These are phyloP conservation scores for Cryptotis parvus DNA, from an alignment of 2,113 vertebrate species.

Conservation along the genomic window DNA sequence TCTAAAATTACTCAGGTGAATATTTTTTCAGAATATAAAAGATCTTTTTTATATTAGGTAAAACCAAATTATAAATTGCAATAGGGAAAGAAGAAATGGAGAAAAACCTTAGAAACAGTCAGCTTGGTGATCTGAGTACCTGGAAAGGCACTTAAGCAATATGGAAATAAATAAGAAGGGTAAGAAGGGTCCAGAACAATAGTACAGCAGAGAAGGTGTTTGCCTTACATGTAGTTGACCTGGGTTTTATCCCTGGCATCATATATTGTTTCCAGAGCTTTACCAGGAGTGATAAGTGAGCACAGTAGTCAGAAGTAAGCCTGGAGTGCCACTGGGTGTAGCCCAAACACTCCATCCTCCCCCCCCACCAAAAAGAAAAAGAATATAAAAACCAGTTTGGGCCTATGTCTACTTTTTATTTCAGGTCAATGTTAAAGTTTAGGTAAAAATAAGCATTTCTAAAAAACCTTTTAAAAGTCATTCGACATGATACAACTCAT, in stretches of 20 bases:
- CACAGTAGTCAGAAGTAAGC: too few relatives aligned
- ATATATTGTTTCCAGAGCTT: too few relatives aligned
- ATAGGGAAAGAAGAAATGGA: not conserved
- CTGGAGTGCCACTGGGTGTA: too few relatives aligned
- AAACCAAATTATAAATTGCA: too few relatives aligned
- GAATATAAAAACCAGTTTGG: not conserved
- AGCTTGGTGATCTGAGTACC: not conserved
- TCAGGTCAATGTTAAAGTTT: not conserved
- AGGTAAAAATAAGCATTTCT: constrained; percentile 4
- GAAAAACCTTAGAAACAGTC: not conserved
- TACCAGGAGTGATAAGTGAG: too few relatives aligned
- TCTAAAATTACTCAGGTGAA: not conserved
- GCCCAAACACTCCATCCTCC: too few relatives aligned
- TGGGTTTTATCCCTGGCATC: too few relatives aligned
- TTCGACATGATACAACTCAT: not conserved
- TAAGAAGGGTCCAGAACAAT: not conserved
- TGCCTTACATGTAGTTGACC: too few relatives aligned
- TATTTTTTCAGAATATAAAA: not conserved
- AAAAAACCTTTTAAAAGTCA: constrained; percentile 8
- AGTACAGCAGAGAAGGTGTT: too few relatives aligned
- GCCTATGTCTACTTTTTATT: not conserved
- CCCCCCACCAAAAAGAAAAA: too few relatives aligned
- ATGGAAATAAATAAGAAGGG: not conserved
- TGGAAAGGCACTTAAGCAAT: not conserved
- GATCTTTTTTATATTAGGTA: too few relatives aligned